These are phyloP conservation scores for Myotis lucifugus DNA, from an alignment of 2,113 vertebrate species.

Conservation along the genomic window DNA sequence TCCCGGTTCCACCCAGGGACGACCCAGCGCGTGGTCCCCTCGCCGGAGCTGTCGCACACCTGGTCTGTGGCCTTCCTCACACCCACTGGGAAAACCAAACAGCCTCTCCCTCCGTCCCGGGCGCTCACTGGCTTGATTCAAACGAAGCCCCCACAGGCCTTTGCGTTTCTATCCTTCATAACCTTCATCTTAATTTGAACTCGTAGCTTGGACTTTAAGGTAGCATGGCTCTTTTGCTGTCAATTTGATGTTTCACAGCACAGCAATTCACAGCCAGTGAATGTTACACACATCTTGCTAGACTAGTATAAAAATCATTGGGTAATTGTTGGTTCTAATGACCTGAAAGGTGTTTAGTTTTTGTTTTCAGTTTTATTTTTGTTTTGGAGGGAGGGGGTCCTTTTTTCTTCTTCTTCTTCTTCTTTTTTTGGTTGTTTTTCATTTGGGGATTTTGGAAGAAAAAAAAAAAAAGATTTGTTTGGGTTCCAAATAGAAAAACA, in stretches of 20 bases:
- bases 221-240: slow-evolving; percentile 97
- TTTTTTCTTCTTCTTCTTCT: neutral
- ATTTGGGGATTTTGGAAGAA: slow-evolving; percentile 57
- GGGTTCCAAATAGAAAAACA: slow-evolving; percentile 74
- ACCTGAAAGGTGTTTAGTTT: slow-evolving; percentile 95
- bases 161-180: slow-evolving; percentile 82
- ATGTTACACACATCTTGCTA: slow-evolving; percentile 95
- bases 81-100: slow-evolving; percentile 35
- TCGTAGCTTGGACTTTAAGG: slow-evolving; percentile 99
- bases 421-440: slow-evolving; percentile 36
- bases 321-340: slow-evolving; percentile 91
- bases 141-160: slow-evolving; percentile 82
- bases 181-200: slow-evolving; percentile 88
- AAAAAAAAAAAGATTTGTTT: slow-evolving; percentile 43
- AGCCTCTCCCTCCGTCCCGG: slow-evolving; percentile 48
- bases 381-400: neutral
- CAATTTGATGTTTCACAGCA: slow-evolving; percentile 88
- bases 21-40: neutral
- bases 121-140: slow-evolving; percentile 81
- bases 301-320: slow-evolving; percentile 91
- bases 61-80: slow-evolving; percentile 65
- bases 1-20: slow-evolving; percentile 2
- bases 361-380: slow-evolving; percentile 70
- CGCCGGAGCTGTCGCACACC: neutral
- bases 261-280: slow-evolving; percentile 94